A percentile compares a stretch with the other conserved stretches of the same genome.
phyloP scores from a whole-genome alignment of 2,888 invertebrate genomes.

The Timema cristinae region DNA sequence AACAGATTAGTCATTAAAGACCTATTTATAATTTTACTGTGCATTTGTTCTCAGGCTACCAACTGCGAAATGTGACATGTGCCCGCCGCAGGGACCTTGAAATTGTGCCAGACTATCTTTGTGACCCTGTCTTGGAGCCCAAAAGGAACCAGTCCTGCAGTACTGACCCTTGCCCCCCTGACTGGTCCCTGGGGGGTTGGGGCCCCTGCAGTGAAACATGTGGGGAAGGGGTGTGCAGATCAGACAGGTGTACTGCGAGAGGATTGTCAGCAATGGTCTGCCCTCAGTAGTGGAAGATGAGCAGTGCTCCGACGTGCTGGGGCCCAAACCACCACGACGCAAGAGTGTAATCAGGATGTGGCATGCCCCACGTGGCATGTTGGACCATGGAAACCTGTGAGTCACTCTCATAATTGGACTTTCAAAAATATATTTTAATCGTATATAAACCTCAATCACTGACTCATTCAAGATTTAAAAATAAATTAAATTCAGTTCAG shows the following conservation, averaged over 20 bases:
- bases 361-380: constrained; percentile 83
- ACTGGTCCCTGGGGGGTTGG: constrained; percentile 79
- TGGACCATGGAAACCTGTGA: constrained; percentile 87
- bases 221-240: constrained; percentile 70
- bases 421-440: background rate
- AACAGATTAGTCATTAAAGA: background rate
- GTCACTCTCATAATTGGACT: constrained; percentile 36
- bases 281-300: constrained; percentile 69
- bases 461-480: too few species aligned
- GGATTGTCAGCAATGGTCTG: constrained; percentile 67
- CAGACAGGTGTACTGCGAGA: constrained; percentile 73
- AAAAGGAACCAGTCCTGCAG: constrained; percentile 67
- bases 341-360: constrained; percentile 71
- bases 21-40: too few species aligned
- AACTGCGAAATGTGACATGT: constrained; percentile 75
- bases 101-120: constrained; percentile 68
- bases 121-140: constrained; percentile 74
- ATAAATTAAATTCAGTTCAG: too few species aligned
- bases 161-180: constrained; percentile 70
- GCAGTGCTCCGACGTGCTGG: constrained; percentile 63
- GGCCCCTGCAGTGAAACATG: constrained; percentile 77
- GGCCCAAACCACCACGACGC: constrained; percentile 64
- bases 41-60: constrained; percentile 39
- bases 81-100: constrained; percentile 68
- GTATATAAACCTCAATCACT: too few species aligned